These are phyloP conservation scores for Pyralis farinalis DNA, from an alignment of 2,888 invertebrate species.

Conservation along the genomic window DNA sequence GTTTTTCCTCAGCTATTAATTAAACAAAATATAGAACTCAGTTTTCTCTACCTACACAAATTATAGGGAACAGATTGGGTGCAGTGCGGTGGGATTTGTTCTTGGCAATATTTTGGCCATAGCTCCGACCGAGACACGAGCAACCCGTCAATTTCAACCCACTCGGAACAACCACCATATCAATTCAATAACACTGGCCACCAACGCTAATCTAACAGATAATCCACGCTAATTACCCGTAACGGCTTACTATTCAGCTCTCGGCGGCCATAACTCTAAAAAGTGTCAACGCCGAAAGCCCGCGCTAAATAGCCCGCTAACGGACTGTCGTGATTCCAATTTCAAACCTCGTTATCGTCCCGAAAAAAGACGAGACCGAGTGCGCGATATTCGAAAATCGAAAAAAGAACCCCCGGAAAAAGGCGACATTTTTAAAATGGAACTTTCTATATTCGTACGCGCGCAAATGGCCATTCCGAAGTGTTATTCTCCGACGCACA, in stretches of 20 bases:
- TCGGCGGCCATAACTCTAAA: constrained; percentile 40
- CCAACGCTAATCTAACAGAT: constrained; percentile 51
- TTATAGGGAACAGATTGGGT: too few relatives aligned
- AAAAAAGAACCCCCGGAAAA: constrained; percentile 30
- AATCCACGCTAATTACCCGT: constrained; percentile 54
- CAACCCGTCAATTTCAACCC: constrained; percentile 25
- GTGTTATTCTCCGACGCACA: constrained; percentile 9
- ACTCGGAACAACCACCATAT: constrained; percentile 10
- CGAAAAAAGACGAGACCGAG: constrained; percentile 38
- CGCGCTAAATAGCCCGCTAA: constrained; percentile 58
- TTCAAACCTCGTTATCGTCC: constrained; percentile 69
- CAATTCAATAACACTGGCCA: constrained; percentile 10
- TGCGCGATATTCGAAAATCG: constrained; percentile 28
- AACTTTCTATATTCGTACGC: constrained; percentile 44
- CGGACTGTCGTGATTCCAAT: constrained; percentile 63
- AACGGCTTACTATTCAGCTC: constrained; percentile 49
- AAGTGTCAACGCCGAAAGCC: constrained; percentile 50
- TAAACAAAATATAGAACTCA: too few relatives aligned
- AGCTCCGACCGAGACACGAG: constrained; percentile 47
- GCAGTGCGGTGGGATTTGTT: constrained; percentile 59
- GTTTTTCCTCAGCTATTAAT: too few relatives aligned
- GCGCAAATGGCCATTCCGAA: constrained; percentile 8
- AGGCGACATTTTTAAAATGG: constrained; percentile 48
- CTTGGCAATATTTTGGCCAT: constrained; percentile 73
- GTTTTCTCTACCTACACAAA: too few relatives aligned